Evolutionary conservation across 2,113 vertebrate species (phyloP).

Genomic region (Laticauda colubrina): DNA sequence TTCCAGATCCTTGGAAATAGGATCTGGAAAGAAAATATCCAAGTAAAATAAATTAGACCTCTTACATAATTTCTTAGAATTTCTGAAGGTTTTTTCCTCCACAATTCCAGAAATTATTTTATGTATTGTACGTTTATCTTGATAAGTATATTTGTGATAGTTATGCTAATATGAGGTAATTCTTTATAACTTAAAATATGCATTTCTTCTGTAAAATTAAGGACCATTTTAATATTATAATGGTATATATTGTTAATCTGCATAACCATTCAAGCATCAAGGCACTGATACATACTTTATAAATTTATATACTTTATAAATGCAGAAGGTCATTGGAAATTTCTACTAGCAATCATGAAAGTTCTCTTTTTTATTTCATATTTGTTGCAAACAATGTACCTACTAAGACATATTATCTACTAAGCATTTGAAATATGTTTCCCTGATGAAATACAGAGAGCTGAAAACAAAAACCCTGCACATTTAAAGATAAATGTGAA

Average conservation of each 20-base stretch:
- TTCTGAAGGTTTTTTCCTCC: not conserved
- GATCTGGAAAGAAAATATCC: not conserved
- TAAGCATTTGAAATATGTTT: not conserved
- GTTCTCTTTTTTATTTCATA: not conserved
- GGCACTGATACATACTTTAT: not conserved
- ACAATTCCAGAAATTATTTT: not conserved
- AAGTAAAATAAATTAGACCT: not conserved
- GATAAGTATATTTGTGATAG: not conserved
- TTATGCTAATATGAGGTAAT: not conserved
- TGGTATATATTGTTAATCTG: not conserved
- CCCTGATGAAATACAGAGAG: not conserved
- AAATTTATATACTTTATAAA: not conserved
- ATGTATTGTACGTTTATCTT: not conserved
- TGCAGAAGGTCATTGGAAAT: not conserved
- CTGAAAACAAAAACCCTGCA: constrained; percentile 4
- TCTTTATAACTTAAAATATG: not conserved
- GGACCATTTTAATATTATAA: not conserved
- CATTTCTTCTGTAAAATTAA: not conserved
- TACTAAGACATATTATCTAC: not conserved
- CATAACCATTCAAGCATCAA: constrained; percentile 23
- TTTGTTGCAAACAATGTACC: not conserved
- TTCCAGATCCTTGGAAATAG: not conserved
- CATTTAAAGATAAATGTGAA: not conserved
- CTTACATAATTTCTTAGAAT: not conserved
- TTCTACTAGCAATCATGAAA: not conserved